Evolutionary conservation across 2,888 invertebrate species (phyloP).

Genomic region (Horisme vitalbata): DNA sequence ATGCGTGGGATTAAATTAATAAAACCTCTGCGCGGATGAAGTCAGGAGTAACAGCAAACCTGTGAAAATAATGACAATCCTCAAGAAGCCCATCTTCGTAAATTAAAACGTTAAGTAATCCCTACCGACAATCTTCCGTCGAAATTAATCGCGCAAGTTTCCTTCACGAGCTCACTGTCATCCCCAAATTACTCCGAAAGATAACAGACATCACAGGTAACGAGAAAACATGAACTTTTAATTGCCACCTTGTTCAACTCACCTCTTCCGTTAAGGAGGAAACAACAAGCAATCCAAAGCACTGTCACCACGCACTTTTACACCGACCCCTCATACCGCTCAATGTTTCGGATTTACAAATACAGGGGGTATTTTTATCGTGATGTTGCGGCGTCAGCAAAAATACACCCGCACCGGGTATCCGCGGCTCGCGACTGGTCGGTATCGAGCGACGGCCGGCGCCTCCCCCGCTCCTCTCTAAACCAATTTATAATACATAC

Average conservation of each 20-base stretch:
- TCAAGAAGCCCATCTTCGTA: background rate
- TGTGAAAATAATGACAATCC: slow-evolving; percentile 1
- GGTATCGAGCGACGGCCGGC: slow-evolving; percentile 71
- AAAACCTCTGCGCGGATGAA: too few relatives aligned
- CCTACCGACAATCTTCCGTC: slow-evolving; percentile 3
- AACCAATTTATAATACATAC: slow-evolving; percentile 84
- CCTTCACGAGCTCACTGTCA: slow-evolving; percentile 1
- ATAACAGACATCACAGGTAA: too few relatives aligned
- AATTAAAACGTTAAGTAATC: slow-evolving; percentile 3
- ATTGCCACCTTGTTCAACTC: slow-evolving; percentile 17
- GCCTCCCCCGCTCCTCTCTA: slow-evolving; percentile 74
- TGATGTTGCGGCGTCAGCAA: slow-evolving; percentile 26
- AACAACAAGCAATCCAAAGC: slow-evolving; percentile 34
- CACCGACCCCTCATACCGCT: slow-evolving; percentile 3
- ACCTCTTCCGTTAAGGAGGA: slow-evolving; percentile 27
- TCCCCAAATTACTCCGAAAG: slow-evolving; percentile 1
- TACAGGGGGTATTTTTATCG: slow-evolving; percentile 43
- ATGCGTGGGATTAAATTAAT: too few relatives aligned
- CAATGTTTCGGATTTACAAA: slow-evolving; percentile 16
- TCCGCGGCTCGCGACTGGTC: slow-evolving; percentile 63
- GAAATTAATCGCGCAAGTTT: slow-evolving; percentile 8
- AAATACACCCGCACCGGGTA: slow-evolving; percentile 17
- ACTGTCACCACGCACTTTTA: slow-evolving; percentile 10
- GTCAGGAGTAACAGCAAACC: background rate
- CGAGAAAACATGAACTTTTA: slow-evolving; percentile 12